Conservation (phyloP, 2,113 vertebrate species). For the Crotophaga sulcirostris region DNA sequence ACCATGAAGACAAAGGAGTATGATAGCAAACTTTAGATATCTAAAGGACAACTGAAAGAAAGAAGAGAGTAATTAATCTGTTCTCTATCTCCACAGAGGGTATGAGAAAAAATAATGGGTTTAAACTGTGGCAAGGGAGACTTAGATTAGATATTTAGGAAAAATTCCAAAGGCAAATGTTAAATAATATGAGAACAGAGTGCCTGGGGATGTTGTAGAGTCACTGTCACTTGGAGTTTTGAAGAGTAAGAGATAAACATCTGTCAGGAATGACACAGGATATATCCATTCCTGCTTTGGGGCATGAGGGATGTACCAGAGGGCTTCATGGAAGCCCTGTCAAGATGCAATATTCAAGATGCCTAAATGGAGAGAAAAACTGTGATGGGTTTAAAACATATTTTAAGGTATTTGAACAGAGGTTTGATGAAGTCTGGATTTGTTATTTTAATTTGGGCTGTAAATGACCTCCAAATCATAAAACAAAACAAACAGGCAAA, state of each 20-base stretch:
- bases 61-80: neutral
- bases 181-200: constrained; percentile 1
- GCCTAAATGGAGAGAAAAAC: neutral
- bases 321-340: neutral
- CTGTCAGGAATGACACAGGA: neutral
- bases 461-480: neutral
- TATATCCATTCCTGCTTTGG: neutral
- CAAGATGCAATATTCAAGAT: neutral
- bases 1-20: neutral
- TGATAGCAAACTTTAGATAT: neutral
- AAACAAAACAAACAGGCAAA: neutral
- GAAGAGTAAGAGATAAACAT: constrained; percentile 5
- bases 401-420: neutral
- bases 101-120: neutral
- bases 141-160: neutral
- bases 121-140: neutral
- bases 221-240: neutral
- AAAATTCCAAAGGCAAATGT: neutral
- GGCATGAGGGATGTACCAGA: neutral
- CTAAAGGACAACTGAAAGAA: neutral
- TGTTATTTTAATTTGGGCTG: neutral
- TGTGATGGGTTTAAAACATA: neutral
- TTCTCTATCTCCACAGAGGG: neutral
- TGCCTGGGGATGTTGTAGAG: neutral
- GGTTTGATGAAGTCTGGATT: neutral